A percentile compares a stretch with the other conserved stretches of the same genome.
Conservation (phyloP, 2,113 vertebrate genomes). For the Ptilorrhoa leucosticta region DNA sequence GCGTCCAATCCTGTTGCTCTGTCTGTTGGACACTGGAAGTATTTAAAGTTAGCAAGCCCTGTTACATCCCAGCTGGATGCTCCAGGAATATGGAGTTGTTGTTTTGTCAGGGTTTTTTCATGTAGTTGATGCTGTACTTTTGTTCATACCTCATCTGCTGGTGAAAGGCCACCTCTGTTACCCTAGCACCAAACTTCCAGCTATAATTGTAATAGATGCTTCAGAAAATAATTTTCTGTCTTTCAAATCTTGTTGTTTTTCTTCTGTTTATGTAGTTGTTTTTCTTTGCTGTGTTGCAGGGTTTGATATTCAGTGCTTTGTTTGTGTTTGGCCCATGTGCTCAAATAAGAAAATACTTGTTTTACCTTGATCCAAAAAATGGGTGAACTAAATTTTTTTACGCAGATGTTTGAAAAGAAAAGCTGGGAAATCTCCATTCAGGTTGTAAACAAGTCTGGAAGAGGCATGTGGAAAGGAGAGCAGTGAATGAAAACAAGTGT, state of each 20-base stretch:
- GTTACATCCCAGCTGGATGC: neutral
- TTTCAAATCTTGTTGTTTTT: neutral
- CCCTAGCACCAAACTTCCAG: neutral
- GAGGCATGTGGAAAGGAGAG: neutral
- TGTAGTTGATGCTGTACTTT: neutral
- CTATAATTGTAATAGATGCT: neutral
- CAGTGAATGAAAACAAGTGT: neutral
- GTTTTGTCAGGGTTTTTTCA: neutral
- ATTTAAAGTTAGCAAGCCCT: neutral
- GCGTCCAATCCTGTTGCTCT: neutral
- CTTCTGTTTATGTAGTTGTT: neutral
- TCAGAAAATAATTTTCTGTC: accelerated
- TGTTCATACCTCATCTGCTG: neutral
- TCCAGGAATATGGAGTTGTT: neutral
- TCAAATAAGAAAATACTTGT: neutral
- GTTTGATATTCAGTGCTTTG: neutral
- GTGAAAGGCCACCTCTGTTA: neutral
- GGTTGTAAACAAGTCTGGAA: neutral
- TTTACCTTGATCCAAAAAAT: neutral
- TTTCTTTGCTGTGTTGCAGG: neutral
- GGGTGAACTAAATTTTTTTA: neutral
- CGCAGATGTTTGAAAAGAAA: accelerated
- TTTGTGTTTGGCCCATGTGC: neutral
- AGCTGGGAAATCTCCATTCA: neutral
- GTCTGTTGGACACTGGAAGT: neutral